Percentiles rank a stretch among this genome's conserved stretches.
Evolutionary conservation across 2,113 vertebrate species (phyloP).

Genomic region (Pygoscelis adeliae): DNA sequence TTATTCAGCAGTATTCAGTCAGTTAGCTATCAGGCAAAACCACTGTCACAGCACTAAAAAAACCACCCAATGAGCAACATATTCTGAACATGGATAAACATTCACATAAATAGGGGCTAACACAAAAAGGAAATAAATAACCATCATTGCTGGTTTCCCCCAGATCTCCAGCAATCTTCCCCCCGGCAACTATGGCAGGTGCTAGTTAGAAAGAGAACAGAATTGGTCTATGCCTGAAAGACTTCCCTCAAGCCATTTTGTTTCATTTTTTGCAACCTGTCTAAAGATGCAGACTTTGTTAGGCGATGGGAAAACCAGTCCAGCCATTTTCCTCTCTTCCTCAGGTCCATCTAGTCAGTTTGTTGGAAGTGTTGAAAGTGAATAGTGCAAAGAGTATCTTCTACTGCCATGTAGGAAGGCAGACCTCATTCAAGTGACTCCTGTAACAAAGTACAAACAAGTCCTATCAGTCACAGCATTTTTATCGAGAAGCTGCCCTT

Average conservation of each 20-base stretch:
- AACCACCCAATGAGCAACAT: neutral
- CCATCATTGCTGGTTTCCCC: neutral
- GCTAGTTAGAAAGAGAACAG: neutral
- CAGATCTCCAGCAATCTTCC: neutral
- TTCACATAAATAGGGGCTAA: conserved; percentile 28
- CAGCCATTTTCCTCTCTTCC: neutral
- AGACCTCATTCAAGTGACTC: neutral
- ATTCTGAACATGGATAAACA: neutral
- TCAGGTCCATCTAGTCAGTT: neutral
- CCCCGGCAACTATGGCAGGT: neutral
- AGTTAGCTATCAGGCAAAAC: neutral
- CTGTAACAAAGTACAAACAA: conserved; percentile 38
- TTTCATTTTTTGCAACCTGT: neutral
- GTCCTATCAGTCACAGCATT: neutral
- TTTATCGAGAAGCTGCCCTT: neutral
- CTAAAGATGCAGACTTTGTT: neutral
- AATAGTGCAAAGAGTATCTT: conserved; percentile 45
- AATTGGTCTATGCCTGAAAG: neutral
- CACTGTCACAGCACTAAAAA: neutral
- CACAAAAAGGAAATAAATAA: conserved; percentile 41
- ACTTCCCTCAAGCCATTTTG: neutral
- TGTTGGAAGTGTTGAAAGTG: neutral
- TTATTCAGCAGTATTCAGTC: neutral
- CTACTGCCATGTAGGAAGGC: neutral
- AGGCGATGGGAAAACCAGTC: neutral